These are phyloP conservation scores for Chesias legatella DNA, from an alignment of 2,888 invertebrate genomes.

Conservation along the genomic window DNA sequence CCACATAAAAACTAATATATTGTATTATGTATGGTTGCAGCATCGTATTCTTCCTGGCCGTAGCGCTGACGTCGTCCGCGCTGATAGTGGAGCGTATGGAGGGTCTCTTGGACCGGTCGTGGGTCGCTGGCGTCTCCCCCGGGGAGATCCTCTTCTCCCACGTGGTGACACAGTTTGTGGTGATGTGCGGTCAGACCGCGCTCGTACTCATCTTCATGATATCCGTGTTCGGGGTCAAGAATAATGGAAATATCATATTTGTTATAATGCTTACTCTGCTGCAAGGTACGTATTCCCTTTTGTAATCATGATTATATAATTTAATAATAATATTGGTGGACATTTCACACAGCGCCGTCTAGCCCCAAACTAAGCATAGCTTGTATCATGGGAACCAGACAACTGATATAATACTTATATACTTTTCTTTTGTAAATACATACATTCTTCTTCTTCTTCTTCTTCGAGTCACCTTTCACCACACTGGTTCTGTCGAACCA, in stretches of 20 bases:
- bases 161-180: slow-evolving; percentile 95
- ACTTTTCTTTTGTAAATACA: no score
- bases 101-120: slow-evolving; percentile 93
- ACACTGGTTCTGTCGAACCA: no score
- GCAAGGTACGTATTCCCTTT: slow-evolving; percentile 84
- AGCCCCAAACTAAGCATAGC: no score
- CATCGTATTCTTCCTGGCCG: slow-evolving; percentile 97
- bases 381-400: no score
- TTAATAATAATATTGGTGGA: no score
- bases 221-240: slow-evolving; percentile 92
- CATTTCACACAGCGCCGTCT: no score
- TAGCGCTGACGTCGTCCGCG: slow-evolving; percentile 95
- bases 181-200: slow-evolving; percentile 96
- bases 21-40: no score
- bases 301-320: no score
- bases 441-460: no score
- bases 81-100: slow-evolving; percentile 95
- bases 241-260: slow-evolving; percentile 91
- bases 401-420: no score
- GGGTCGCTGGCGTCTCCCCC: slow-evolving; percentile 96
- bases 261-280: slow-evolving; percentile 92
- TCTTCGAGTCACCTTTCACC: no score
- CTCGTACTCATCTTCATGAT: slow-evolving; percentile 95
- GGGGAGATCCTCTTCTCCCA: slow-evolving; percentile 96
- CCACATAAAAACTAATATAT: no score